These are phyloP conservation scores for Nycticorax nycticorax DNA, from an alignment of 2,113 vertebrate genomes.

Conservation along the genomic window DNA sequence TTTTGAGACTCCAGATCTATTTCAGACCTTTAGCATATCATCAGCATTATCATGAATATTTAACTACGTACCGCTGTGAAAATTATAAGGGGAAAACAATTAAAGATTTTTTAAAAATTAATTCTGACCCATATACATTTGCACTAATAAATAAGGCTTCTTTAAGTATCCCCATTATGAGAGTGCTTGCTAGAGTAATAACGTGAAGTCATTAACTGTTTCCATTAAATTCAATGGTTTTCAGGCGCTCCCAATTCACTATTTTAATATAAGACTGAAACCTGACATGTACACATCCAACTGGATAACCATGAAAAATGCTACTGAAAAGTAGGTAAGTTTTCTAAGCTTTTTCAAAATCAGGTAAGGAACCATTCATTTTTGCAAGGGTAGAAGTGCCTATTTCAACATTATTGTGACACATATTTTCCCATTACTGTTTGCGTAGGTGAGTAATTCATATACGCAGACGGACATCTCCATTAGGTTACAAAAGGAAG, in stretches of 20 bases:
- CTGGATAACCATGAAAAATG: neutral
- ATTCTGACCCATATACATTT: constrained; percentile 82
- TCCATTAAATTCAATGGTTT: constrained; percentile 71
- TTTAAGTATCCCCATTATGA: constrained; percentile 72
- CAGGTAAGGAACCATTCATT: neutral
- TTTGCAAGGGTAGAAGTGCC: neutral
- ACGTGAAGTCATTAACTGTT: constrained; percentile 70
- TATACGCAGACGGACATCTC: neutral
- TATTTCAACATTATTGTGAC: neutral
- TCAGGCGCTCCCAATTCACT: constrained; percentile 66
- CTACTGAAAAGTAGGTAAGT: neutral
- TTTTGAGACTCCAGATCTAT: constrained; percentile 73
- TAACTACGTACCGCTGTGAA: constrained; percentile 78
- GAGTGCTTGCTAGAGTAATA: constrained; percentile 62
- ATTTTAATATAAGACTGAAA: constrained; percentile 60
- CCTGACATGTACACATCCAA: neutral
- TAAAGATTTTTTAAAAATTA: constrained; percentile 79
- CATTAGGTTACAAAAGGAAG: neutral
- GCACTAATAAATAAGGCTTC: constrained; percentile 81
- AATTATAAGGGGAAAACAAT: constrained; percentile 80
- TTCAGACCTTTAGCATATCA: constrained; percentile 75
- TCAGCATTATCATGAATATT: constrained; percentile 79
- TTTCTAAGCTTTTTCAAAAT: neutral
- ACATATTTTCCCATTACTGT: neutral
- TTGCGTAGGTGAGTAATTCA: neutral